phyloP scores from a whole-genome alignment of 2,888 invertebrate species.

The Cantharis nigra region DNA sequence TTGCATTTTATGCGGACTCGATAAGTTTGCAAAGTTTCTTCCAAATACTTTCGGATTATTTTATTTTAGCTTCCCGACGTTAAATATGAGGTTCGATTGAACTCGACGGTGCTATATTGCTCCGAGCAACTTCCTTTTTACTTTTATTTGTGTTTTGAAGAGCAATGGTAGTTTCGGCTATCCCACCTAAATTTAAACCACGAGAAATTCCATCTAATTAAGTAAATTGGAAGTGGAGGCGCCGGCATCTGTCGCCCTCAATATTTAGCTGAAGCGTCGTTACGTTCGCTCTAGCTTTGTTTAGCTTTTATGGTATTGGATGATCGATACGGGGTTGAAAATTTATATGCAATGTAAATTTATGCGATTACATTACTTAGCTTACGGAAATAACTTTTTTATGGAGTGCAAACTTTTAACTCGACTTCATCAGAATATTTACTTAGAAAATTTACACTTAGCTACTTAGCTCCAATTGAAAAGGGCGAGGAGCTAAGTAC shows the following conservation, averaged over 20 bases:
- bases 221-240: conserved; percentile 27
- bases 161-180: neutral
- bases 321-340: neutral
- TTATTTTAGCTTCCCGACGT: neutral
- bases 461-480: neutral
- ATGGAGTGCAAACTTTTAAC: neutral
- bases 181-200: neutral
- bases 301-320: neutral
- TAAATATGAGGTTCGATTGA: neutral
- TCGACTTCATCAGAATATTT: neutral
- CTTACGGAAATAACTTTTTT: neutral
- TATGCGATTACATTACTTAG: neutral
- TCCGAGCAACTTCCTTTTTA: neutral
- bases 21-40: neutral
- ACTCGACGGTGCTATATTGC: neutral
- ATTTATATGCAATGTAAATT: neutral
- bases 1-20: neutral
- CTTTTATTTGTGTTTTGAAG: neutral
- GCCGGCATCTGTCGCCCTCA: conserved; percentile 28
- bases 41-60: neutral
- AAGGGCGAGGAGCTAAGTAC: neutral
- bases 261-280: conserved; percentile 1
- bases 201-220: conserved; percentile 21
- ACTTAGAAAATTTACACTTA: neutral
- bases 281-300: neutral